Base-by-base conservation (phyloP, 2,888 invertebrate genomes). In the Adelphocoris suturalis region DNA sequence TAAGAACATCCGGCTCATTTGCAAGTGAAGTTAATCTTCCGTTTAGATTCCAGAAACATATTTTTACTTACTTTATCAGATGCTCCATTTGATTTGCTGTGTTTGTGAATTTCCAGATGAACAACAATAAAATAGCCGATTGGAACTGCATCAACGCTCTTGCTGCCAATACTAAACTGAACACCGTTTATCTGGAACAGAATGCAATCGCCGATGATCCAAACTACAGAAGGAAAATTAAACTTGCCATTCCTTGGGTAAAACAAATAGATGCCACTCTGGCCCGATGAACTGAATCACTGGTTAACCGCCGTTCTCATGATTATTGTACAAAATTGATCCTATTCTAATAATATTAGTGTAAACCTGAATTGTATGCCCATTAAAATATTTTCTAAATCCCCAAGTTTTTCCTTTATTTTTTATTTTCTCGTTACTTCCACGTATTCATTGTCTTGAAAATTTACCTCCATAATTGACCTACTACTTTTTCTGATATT, bases 221-320 rank as follows among this genome's bases (percentile, higher is more conserved):
- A 0, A 97, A 96, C 92, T 99, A 99, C 93, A 94, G 99, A 89
- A 95, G 98, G 92, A 99, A 99, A 94, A 94, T 99, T 76, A 98
- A 97, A 94, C 94, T 99, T 90, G 95, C 96, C 0, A 94, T 99
- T 27, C 99, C 99, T 0, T 96, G 96, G 92, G 94, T 99, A 47
- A 95, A 95, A 90, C 99, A 99, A 94, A 97, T 99, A 92, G 99
- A 99, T 94, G 99, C 99, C 12, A 99, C 99, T 12, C 94, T 98
- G 92, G 98, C 98, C 23, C 89, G 90, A 86, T 91, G 87, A 91
- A 27, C 68, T 12, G 12, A 5, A 86, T n/a, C 76, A 14, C 46
- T 11, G n/a, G 7, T 37, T 37, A 37, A 14, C 23, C 27, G n/a
- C 19, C 76, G 37, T 55, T 37, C 27, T 57, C 28, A 13, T 11